phyloP scores from a whole-genome alignment of 1,140 invertebrate species.

The Drusus annulatus region DNA sequence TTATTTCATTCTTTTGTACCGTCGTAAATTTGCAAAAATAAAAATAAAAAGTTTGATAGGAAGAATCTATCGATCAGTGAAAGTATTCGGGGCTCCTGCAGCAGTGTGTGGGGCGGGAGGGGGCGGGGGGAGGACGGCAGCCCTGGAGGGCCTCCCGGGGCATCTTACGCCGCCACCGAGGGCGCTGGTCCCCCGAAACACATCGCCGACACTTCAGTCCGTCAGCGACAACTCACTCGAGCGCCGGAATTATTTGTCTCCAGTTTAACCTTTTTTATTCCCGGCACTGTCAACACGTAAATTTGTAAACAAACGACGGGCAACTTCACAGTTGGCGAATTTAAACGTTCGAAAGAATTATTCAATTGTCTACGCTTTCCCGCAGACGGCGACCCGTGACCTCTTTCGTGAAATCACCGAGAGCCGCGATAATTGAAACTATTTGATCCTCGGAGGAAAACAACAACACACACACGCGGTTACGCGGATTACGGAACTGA shows the following conservation, averaged over 20 bases:
- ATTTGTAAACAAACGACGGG: conserved; percentile 5
- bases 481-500: neutral
- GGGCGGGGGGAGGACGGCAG: conserved; percentile 14
- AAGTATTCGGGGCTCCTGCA: neutral
- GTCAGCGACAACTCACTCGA: neutral
- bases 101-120: conserved; percentile 26
- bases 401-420: conserved; percentile 21
- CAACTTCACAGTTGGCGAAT: neutral
- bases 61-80: neutral
- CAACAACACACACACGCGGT: conserved; percentile 31
- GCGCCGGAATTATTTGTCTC: too few relatives aligned
- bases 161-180: neutral
- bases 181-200: neutral
- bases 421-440: conserved; percentile 16
- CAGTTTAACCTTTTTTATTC: neutral
- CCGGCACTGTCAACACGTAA: conserved; percentile 6
- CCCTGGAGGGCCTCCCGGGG: conserved; percentile 3
- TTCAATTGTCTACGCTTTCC: conserved; percentile 5
- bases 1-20: too few relatives aligned
- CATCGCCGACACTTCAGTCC: neutral
- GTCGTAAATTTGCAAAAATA: too few relatives aligned
- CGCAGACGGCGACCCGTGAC: conserved; percentile 24
- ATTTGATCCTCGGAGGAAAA: conserved; percentile 29
- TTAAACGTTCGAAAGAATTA: neutral
- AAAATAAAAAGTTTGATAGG: too few relatives aligned